A percentile compares a stretch with the other conserved stretches of the same genome.
Evolutionary conservation across 2,888 invertebrate genomes (phyloP).

Genomic region (Phymatocera aterrima): DNA sequence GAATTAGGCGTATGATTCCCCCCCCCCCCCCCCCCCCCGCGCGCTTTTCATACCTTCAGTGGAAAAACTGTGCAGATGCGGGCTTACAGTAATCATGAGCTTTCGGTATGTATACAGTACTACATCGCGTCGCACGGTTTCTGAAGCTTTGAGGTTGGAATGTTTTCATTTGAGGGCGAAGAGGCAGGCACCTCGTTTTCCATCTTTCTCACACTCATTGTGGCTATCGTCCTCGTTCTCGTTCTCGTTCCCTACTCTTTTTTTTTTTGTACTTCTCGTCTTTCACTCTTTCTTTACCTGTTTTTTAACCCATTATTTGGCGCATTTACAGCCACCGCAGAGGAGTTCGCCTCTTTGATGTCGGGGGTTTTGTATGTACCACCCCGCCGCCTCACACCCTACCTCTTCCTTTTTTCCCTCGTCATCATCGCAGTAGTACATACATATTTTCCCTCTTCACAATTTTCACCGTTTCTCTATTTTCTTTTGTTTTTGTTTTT

Average conservation of each 20-base stretch:
- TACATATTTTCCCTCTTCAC: too few species aligned
- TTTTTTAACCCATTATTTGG: slow-evolving; percentile 26
- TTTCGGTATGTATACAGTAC: background rate
- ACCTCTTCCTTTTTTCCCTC: too few species aligned
- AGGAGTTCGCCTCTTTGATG: slow-evolving; percentile 49
- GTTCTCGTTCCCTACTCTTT: slow-evolving; percentile 11
- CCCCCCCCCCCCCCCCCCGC: too few species aligned
- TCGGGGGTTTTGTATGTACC: slow-evolving; percentile 54
- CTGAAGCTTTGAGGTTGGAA: slow-evolving; percentile 36
- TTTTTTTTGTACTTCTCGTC: slow-evolving; percentile 9
- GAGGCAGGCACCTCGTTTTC: background rate
- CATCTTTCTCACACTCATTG: background rate
- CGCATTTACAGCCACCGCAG: slow-evolving; percentile 25
- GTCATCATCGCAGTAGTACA: too few species aligned
- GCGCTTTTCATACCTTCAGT: too few species aligned
- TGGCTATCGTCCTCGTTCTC: background rate
- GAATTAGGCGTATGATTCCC: too few species aligned
- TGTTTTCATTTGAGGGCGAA: slow-evolving; percentile 40
- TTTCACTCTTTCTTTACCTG: slow-evolving; percentile 40
- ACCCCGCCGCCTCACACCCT: too few species aligned
- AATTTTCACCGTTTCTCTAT: slow-evolving; percentile 48
- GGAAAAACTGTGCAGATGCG: slow-evolving; percentile 40
- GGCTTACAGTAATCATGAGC: slow-evolving; percentile 31
- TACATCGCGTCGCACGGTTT: slow-evolving; percentile 7
- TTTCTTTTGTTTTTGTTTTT: slow-evolving; percentile 47